Evolutionary conservation across 1,140 invertebrate species (phyloP).

Genomic region (Metaphire vulgaris): DNA sequence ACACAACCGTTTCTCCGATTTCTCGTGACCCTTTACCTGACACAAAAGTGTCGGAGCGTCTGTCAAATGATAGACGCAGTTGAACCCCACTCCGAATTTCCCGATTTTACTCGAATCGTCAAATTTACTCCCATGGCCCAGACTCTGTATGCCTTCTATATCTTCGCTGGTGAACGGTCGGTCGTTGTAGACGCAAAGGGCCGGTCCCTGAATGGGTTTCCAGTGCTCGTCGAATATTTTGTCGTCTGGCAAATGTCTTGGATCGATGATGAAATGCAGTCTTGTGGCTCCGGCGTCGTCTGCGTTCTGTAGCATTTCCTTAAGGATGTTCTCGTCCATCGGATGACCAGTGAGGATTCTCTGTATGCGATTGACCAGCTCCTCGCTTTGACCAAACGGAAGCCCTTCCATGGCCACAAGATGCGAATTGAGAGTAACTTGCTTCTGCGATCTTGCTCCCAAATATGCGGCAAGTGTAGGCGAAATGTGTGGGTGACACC

Average conservation of each 20-base stretch:
- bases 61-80: slow-evolving; percentile 46
- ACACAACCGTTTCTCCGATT: slow-evolving; percentile 37
- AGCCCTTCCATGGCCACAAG: neutral
- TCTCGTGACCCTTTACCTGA: slow-evolving; percentile 11
- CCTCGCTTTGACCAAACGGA: slow-evolving; percentile 41
- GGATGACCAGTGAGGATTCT: slow-evolving; percentile 37
- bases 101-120: slow-evolving; percentile 29
- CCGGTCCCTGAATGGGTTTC: slow-evolving; percentile 31
- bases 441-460: slow-evolving; percentile 26
- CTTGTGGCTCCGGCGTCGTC: slow-evolving; percentile 41
- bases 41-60: slow-evolving; percentile 43
- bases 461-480: slow-evolving; percentile 12
- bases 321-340: slow-evolving; percentile 24
- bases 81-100: slow-evolving; percentile 41
- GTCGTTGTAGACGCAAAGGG: slow-evolving; percentile 35
- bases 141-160: slow-evolving; percentile 34
- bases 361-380: slow-evolving; percentile 36
- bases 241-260: slow-evolving; percentile 25
- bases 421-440: neutral
- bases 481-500: slow-evolving; percentile 14
- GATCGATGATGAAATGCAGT: slow-evolving; percentile 39
- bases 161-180: slow-evolving; percentile 34
- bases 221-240: slow-evolving; percentile 29
- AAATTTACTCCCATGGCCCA: slow-evolving; percentile 34
- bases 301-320: slow-evolving; percentile 49